Evolutionary conservation across 2,113 vertebrate genomes (phyloP).

Genomic region (Nesoenas mayeri): DNA sequence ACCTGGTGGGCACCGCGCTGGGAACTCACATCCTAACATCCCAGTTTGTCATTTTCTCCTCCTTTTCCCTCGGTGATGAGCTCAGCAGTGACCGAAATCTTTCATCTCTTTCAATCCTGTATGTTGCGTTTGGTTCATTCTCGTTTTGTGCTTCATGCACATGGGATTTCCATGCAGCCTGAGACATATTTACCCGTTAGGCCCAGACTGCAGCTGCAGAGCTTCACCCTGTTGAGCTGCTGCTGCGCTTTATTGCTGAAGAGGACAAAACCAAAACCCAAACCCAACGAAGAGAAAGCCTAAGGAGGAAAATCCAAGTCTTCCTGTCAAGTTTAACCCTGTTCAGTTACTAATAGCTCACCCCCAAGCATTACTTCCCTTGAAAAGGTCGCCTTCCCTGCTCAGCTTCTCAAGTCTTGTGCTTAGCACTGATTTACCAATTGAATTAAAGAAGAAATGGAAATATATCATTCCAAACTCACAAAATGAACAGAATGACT

Average conservation of each 20-base stretch:
- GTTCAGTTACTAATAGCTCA: rapidly evolving
- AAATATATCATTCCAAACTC: rapidly evolving
- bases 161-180: neutral
- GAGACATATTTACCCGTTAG: neutral
- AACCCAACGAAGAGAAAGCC: neutral
- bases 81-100: neutral
- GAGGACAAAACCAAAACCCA: neutral
- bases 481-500: rapidly evolving
- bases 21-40: too few species aligned
- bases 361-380: neutral
- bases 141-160: neutral
- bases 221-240: too few species aligned
- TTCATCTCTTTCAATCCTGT: rapidly evolving
- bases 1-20: neutral
- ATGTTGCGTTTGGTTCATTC: rapidly evolving
- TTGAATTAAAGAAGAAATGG: rapidly evolving
- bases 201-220: neutral
- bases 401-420: rapidly evolving
- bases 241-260: neutral
- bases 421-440: rapidly evolving
- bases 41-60: too few species aligned
- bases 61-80: neutral
- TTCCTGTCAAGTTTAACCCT: neutral
- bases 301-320: neutral
- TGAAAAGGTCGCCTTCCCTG: neutral